Evolutionary conservation across 2,888 invertebrate species (phyloP).

Genomic region (Lydus trimaculatus): DNA sequence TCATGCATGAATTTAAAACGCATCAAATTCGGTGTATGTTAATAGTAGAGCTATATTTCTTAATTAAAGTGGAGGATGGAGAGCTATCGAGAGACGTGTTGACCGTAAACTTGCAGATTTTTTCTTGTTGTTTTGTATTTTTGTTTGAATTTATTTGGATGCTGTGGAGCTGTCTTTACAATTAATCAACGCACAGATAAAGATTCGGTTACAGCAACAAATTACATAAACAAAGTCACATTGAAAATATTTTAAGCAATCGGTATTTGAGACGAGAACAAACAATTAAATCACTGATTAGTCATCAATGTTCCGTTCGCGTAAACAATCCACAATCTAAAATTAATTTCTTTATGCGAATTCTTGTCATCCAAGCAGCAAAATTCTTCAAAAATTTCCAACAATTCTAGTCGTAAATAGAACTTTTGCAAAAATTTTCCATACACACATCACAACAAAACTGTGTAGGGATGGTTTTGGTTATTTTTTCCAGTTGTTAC

Average conservation of each 20-base stretch:
- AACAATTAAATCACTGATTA: background rate
- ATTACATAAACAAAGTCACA: background rate
- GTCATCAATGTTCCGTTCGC: background rate
- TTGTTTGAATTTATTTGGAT: background rate
- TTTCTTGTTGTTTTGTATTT: background rate
- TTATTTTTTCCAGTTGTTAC: background rate
- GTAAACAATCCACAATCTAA: background rate
- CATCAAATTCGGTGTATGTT: slow-evolving; percentile 20
- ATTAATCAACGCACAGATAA: background rate
- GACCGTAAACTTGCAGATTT: slow-evolving; percentile 16
- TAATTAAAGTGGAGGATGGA: slow-evolving; percentile 19
- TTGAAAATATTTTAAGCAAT: slow-evolving; percentile 2
- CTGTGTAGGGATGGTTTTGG: background rate
- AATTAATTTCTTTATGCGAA: too few species aligned
- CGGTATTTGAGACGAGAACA: background rate
- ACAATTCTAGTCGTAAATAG: background rate
- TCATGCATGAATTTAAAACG: slow-evolving; percentile 29
- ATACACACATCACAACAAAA: too few species aligned
- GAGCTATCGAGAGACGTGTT: slow-evolving; percentile 13
- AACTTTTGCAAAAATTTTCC: too few species aligned
- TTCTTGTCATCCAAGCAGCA: background rate
- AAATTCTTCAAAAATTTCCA: background rate
- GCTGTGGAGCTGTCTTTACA: background rate
- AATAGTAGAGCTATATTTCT: slow-evolving; percentile 26
- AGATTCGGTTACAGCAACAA: background rate